Evolutionary conservation across 1,140 invertebrate genomes (phyloP).

Genomic region (Aphidius gifuensis): DNA sequence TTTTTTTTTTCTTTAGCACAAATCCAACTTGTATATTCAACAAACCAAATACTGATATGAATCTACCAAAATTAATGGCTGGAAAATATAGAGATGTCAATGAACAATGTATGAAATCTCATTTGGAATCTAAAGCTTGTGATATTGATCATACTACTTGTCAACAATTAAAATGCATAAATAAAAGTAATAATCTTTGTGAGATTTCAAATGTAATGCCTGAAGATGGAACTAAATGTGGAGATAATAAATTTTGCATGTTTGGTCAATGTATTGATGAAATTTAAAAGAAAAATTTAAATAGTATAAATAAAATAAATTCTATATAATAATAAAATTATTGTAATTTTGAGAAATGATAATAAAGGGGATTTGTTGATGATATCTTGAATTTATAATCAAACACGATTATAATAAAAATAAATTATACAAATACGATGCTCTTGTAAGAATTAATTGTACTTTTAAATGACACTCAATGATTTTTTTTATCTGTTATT

Average conservation of each 20-base stretch:
- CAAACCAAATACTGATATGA: neutral
- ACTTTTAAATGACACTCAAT: neutral
- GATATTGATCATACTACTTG: constrained; percentile 8
- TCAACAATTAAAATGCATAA: neutral
- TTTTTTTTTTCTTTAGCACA: constrained; percentile 3
- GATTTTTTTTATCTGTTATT: no score
- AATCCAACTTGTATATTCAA: constrained; percentile 16
- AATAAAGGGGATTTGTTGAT: no score
- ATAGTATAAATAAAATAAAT: neutral
- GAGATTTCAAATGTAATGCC: neutral
- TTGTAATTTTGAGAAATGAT: neutral
- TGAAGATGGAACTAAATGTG: constrained; percentile 24
- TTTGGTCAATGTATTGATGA: constrained; percentile 5
- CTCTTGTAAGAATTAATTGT: neutral
- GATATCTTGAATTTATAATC: no score
- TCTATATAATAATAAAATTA: neutral
- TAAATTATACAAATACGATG: neutral
- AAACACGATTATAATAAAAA: neutral
- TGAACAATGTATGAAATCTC: constrained; percentile 19
- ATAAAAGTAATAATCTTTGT: neutral
- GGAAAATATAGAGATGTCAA: constrained; percentile 16
- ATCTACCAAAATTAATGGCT: constrained; percentile 11
- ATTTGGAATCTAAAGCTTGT: neutral
- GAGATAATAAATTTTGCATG: constrained; percentile 14
- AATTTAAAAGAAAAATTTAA: neutral